These are phyloP conservation scores for Acinonyx jubatus DNA, from an alignment of 2,113 vertebrate genomes.

Conservation along the genomic window DNA sequence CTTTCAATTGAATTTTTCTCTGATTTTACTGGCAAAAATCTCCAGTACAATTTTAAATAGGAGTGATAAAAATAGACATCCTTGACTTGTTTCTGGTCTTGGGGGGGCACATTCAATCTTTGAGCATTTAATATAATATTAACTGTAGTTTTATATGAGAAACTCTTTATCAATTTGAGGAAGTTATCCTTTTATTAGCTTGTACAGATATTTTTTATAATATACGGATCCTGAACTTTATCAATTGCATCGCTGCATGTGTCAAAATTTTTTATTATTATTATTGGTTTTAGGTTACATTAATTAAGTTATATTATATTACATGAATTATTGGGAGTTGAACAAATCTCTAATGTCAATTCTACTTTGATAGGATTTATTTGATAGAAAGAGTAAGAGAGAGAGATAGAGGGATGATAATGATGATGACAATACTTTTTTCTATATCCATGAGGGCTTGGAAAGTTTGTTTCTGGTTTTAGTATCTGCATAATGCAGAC, in stretches of 20 bases:
- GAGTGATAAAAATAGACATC: background rate
- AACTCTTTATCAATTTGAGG: background rate
- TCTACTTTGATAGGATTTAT: background rate
- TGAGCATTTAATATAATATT: background rate
- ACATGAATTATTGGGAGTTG: background rate
- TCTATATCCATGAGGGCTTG: background rate
- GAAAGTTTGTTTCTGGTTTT: background rate
- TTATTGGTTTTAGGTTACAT: background rate
- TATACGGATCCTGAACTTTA: background rate
- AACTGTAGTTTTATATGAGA: background rate
- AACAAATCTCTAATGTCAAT: background rate
- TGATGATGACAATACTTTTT: background rate
- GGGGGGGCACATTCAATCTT: background rate
- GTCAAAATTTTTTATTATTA: background rate
- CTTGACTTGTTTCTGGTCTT: background rate
- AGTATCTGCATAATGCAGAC: background rate
- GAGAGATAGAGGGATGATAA: background rate
- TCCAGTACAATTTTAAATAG: background rate
- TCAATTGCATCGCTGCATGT: background rate
- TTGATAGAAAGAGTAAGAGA: background rate
- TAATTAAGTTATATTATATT: background rate
- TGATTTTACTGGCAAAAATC: background rate
- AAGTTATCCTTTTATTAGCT: background rate
- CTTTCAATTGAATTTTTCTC: background rate
- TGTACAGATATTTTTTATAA: slow-evolving; percentile 5